Conservation (phyloP, 1,140 invertebrate species). For the Cyclina sinensis region DNA sequence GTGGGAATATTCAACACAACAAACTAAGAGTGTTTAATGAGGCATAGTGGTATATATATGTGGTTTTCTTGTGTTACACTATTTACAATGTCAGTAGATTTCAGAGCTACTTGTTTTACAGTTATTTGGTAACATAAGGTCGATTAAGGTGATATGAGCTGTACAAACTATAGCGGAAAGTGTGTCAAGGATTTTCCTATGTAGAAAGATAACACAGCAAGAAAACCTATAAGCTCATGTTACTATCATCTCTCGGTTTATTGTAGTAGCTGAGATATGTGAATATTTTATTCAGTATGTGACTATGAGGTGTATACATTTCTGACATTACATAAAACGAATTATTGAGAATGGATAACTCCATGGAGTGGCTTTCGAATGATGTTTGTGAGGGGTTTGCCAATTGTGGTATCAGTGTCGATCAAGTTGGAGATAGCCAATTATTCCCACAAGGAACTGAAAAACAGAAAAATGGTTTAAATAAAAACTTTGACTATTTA, state of each 20-base stretch:
- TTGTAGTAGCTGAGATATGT: no score
- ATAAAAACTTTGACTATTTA: background rate
- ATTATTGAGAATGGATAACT: slow-evolving; percentile 29
- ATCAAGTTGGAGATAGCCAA: background rate
- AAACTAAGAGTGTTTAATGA: no score
- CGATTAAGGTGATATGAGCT: no score
- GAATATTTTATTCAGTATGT: no score
- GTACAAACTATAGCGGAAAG: background rate
- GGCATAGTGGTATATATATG: no score
- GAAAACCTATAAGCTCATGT: no score
- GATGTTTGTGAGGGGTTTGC: slow-evolving; percentile 61
- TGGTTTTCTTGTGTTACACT: no score
- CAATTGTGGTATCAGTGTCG: slow-evolving; percentile 30
- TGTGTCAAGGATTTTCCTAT: background rate
- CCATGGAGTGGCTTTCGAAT: slow-evolving; percentile 52
- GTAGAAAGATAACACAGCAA: background rate
- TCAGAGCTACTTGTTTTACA: no score
- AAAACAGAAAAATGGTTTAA: background rate
- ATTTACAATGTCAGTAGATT: no score
- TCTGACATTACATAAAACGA: background rate
- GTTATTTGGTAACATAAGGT: no score
- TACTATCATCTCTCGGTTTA: no score
- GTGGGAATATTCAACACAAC: no score
- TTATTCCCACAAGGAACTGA: background rate
- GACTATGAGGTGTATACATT: background rate